A percentile compares a stretch with the other conserved stretches of the same genome.
Evolutionary conservation across 1,140 invertebrate genomes (phyloP).

Genomic region (Leptoteleia sp.): DNA sequence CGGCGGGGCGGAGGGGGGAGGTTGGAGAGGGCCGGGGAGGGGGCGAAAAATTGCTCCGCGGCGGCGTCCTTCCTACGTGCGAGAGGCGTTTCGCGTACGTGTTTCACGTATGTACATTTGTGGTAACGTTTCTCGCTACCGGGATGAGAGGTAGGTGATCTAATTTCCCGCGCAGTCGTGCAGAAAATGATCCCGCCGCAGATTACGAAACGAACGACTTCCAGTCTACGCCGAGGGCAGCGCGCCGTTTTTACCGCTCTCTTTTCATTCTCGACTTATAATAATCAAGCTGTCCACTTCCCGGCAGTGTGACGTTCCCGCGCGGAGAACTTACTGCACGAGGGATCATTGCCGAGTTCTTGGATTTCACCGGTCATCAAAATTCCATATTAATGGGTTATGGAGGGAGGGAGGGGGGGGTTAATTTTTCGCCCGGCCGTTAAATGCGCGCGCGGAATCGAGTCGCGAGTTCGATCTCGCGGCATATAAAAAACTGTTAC

Average conservation of each 20-base stretch:
- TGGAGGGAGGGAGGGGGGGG: too few relatives aligned
- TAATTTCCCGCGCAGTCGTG: constrained; percentile 81
- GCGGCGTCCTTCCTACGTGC: constrained; percentile 76
- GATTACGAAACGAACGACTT: constrained; percentile 81
- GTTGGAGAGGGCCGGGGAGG: too few relatives aligned
- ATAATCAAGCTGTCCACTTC: constrained; percentile 73
- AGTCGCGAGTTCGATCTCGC: too few relatives aligned
- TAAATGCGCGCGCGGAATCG: too few relatives aligned
- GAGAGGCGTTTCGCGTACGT: constrained; percentile 63
- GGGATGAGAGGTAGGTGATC: constrained; percentile 80
- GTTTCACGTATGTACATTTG: constrained; percentile 53
- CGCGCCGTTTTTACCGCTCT: constrained; percentile 72
- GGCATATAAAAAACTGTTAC: too few relatives aligned
- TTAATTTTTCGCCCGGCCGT: too few relatives aligned
- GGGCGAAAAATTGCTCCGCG: constrained; percentile 34
- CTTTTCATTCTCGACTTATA: constrained; percentile 71
- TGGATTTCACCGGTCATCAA: constrained; percentile 23
- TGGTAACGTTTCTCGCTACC: constrained; percentile 74
- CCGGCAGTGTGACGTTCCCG: constrained; percentile 64
- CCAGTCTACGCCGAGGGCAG: constrained; percentile 78
- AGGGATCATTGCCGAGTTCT: constrained; percentile 38
- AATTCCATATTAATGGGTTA: too few relatives aligned
- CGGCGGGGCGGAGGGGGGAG: background rate
- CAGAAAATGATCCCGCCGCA: constrained; percentile 81
- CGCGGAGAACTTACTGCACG: constrained; percentile 54